phyloP scores from a whole-genome alignment of 2,797 vertebrate species.

The Aplochiton taeniatus region DNA sequence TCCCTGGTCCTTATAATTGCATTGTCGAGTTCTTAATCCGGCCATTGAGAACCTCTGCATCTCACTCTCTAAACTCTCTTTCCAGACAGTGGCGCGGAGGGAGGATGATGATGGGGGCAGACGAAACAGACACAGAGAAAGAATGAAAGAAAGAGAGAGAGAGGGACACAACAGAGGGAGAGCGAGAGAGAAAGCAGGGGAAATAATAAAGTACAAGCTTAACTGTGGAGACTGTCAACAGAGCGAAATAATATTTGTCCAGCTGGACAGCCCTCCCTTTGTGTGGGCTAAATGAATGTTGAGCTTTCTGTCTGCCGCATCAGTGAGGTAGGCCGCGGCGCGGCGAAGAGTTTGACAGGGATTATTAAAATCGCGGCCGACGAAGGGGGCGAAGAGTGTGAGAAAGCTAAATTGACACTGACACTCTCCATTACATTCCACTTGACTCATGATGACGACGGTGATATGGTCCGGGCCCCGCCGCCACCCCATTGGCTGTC shows the following conservation, averaged over 20 bases:
- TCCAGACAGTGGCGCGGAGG: slow-evolving; percentile 65
- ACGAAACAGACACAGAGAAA: slow-evolving; percentile 1
- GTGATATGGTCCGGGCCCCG: slow-evolving; percentile 80
- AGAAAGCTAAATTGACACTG: slow-evolving; percentile 97
- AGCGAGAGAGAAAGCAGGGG: slow-evolving; percentile 59
- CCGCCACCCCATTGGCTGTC: slow-evolving; percentile 76
- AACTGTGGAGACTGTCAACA: slow-evolving; percentile 90
- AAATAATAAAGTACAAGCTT: slow-evolving; percentile 93
- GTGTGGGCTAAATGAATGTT: slow-evolving; percentile 97
- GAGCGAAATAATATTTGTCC: slow-evolving; percentile 99
- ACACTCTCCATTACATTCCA: slow-evolving; percentile 95
- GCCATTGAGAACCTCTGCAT: slow-evolving; percentile 73
- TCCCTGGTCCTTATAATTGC: slow-evolving; percentile 69
- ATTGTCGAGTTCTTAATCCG: slow-evolving; percentile 82
- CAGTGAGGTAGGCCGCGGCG: slow-evolving; percentile 89
- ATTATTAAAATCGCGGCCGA: slow-evolving; percentile 99
- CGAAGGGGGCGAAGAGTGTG: slow-evolving; percentile 84
- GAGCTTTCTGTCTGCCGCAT: slow-evolving; percentile 97
- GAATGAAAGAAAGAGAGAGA: slow-evolving; percentile 21
- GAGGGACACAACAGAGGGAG: slow-evolving; percentile 50
- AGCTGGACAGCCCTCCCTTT: slow-evolving; percentile 95
- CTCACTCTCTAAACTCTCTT: slow-evolving; percentile 73
- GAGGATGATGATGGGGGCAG: slow-evolving; percentile 44
- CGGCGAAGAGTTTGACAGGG: slow-evolving; percentile 97
- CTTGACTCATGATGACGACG: slow-evolving; percentile 91